These are phyloP conservation scores for Caenorhabditis tropicalis DNA, from an alignment of 1,140 invertebrate genomes.

Conservation along the genomic window DNA sequence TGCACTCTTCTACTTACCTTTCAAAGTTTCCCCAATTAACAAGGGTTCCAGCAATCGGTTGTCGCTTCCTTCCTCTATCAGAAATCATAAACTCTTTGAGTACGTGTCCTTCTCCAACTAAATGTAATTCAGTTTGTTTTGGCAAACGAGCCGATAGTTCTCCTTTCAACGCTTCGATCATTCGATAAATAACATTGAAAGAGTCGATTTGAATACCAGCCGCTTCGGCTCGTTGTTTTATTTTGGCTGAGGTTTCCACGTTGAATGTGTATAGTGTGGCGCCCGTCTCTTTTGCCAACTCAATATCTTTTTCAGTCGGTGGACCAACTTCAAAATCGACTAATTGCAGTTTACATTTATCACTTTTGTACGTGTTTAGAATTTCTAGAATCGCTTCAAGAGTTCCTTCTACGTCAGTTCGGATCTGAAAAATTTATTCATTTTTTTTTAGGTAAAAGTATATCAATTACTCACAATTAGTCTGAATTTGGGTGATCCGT, in stretches of 20 bases:
- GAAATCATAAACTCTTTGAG: conserved; percentile 67
- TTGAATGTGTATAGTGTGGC: conserved; percentile 70
- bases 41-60: conserved; percentile 65
- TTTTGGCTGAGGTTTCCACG: conserved; percentile 49
- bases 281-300: conserved; percentile 84
- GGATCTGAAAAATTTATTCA: conserved; percentile 73
- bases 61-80: conserved; percentile 64
- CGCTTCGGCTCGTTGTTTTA: conserved; percentile 59
- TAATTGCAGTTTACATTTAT: conserved; percentile 82
- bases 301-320: conserved; percentile 83
- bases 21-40: conserved; percentile 69
- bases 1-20: too few species aligned
- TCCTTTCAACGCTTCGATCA: conserved; percentile 64
- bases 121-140: conserved; percentile 55
- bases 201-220: conserved; percentile 60
- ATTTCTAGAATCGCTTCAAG: conserved; percentile 92
- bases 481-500: conserved; percentile 55
- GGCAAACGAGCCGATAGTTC: conserved; percentile 52
- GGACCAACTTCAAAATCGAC: conserved; percentile 88
- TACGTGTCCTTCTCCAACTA: conserved; percentile 68
- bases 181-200: conserved; percentile 69
- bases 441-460: conserved; percentile 13
- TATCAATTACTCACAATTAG: conserved; percentile 56
- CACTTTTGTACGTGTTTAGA: conserved; percentile 83
- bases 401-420: conserved; percentile 77